A percentile compares a stretch with the other conserved stretches of the same genome.
These are phyloP conservation scores for Microtus ochrogaster DNA, from an alignment of 2,113 vertebrate species.

Conservation along the genomic window DNA sequence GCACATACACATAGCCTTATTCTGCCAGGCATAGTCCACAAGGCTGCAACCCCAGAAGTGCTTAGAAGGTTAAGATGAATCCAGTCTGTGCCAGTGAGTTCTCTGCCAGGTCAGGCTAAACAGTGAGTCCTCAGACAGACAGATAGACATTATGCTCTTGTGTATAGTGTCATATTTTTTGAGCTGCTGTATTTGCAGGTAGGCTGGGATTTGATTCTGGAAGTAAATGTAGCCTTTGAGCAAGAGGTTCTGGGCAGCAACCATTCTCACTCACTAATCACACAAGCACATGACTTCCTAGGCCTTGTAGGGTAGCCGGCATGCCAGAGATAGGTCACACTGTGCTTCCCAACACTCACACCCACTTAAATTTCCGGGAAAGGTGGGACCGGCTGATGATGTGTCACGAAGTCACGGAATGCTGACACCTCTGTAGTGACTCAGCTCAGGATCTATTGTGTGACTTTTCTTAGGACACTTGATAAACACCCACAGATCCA, in stretches of 20 bases:
- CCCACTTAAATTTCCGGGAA: not conserved
- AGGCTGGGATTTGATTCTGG: slow-evolving; percentile 1
- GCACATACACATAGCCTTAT: not conserved
- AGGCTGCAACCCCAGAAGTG: not conserved
- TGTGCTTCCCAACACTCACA: not conserved
- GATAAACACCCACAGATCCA: not conserved
- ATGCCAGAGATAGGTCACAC: not conserved
- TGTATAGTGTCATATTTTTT: not conserved
- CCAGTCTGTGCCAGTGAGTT: not conserved
- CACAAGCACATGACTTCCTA: not conserved
- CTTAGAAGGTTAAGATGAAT: not conserved
- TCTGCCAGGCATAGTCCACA: not conserved
- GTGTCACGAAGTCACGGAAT: not conserved
- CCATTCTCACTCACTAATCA: not conserved
- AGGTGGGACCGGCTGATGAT: not conserved
- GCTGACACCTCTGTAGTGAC: not conserved
- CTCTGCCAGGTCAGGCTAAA: not conserved
- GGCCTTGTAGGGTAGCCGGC: too few species aligned
- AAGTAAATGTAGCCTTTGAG: not conserved
- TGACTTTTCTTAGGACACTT: not conserved
- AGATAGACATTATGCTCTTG: not conserved
- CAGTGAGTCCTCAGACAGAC: not conserved
- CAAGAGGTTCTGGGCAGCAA: not conserved
- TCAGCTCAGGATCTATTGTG: not conserved
- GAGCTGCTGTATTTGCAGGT: not conserved